Percentiles rank a stretch among this genome's conserved stretches.
These are phyloP conservation scores for Beris chalybata DNA, from an alignment of 2,888 invertebrate genomes.

Conservation along the genomic window DNA sequence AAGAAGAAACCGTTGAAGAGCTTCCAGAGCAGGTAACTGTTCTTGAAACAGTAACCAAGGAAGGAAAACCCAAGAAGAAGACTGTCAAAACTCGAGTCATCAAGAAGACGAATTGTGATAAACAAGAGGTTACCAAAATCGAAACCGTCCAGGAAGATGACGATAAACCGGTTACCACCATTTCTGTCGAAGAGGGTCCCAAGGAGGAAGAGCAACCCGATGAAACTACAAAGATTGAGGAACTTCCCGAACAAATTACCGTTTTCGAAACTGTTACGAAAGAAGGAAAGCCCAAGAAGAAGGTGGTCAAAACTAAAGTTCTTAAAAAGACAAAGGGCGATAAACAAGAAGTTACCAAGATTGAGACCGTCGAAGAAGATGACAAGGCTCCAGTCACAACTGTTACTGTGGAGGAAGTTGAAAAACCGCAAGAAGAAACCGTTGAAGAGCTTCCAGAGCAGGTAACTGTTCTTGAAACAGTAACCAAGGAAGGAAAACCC, in stretches of 20 bases:
- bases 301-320: slow-evolving; percentile 47
- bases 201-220: slow-evolving; percentile 33
- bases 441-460: slow-evolving; percentile 38
- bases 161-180: slow-evolving; percentile 53
- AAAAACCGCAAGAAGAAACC: slow-evolving; percentile 28
- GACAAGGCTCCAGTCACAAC: slow-evolving; percentile 51
- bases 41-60: slow-evolving; percentile 52
- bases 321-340: slow-evolving; percentile 47
- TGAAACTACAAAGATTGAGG: slow-evolving; percentile 12
- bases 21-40: slow-evolving; percentile 51
- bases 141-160: slow-evolving; percentile 55
- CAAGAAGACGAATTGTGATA: slow-evolving; percentile 55
- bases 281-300: slow-evolving; percentile 44
- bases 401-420: slow-evolving; percentile 42
- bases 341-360: slow-evolving; percentile 53
- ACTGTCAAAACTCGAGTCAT: slow-evolving; percentile 57
- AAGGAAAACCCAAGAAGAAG: slow-evolving; percentile 52
- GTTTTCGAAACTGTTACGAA: slow-evolving; percentile 43
- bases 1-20: slow-evolving; percentile 43
- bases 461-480: slow-evolving; percentile 47
- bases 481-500: slow-evolving; percentile 40
- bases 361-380: slow-evolving; percentile 46
- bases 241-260: slow-evolving; percentile 43
- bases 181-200: slow-evolving; percentile 48
- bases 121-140: slow-evolving; percentile 56